phyloP scores from a whole-genome alignment of 2,797 vertebrate genomes.

The Leontopithecus rosalia region DNA sequence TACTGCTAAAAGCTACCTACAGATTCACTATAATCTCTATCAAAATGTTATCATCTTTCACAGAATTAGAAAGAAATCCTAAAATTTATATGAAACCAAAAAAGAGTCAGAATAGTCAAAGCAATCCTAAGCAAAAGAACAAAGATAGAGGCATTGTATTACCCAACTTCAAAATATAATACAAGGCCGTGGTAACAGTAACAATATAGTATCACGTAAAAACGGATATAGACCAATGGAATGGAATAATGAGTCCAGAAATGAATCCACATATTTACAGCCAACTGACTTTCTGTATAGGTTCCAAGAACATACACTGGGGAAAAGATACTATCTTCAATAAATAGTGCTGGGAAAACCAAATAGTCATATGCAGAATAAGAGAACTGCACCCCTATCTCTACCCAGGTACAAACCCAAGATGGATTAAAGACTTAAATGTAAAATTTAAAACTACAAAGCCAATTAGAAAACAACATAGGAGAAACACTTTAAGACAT shows the following conservation, averaged over 20 bases:
- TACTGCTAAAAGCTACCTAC: not conserved
- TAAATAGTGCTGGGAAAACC: not conserved
- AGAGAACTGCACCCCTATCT: not conserved
- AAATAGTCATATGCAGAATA: not conserved
- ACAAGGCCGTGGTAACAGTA: not conserved
- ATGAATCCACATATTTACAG: not conserved
- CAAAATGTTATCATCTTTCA: not conserved
- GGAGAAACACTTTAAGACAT: not conserved
- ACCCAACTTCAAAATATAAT: not conserved
- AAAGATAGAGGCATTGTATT: not conserved
- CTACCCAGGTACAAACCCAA: not conserved
- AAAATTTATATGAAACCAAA: not conserved
- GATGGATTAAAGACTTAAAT: not conserved
- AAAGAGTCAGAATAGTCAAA: not conserved
- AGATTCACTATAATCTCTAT: not conserved
- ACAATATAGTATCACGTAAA: not conserved
- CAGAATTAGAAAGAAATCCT: not conserved
- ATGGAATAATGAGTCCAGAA: not conserved
- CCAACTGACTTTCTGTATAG: not conserved
- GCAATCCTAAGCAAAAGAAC: not conserved
- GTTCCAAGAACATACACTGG: not conserved
- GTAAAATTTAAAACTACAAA: not conserved
- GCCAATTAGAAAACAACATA: not conserved
- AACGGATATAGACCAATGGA: not conserved
- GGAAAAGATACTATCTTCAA: not conserved